Evolutionary conservation across 2,888 invertebrate species (phyloP).

Genomic region (Tipula helvola): DNA sequence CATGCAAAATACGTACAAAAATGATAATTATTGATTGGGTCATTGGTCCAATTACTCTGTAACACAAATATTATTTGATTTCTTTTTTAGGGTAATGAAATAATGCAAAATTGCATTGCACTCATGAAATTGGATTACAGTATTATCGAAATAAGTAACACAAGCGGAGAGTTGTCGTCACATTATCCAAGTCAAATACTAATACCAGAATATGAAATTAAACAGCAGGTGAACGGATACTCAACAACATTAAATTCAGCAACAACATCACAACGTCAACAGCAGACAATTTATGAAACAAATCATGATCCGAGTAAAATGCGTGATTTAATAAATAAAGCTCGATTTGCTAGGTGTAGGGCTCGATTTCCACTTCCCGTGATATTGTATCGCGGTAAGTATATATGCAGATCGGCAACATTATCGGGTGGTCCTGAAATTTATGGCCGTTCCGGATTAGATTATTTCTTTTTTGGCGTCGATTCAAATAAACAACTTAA

Average conservation of each 20-base stretch:
- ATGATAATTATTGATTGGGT: not conserved
- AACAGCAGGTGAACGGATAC: slow-evolving; percentile 18
- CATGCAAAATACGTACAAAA: not conserved
- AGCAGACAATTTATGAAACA: slow-evolving; percentile 44
- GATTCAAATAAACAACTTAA: slow-evolving; percentile 7
- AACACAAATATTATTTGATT: slow-evolving; percentile 12
- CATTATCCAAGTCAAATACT: slow-evolving; percentile 60
- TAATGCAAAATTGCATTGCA: slow-evolving; percentile 48
- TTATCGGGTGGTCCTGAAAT: slow-evolving; percentile 61
- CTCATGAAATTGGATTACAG: slow-evolving; percentile 57
- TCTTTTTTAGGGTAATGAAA: slow-evolving; percentile 41
- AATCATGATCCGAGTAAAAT: slow-evolving; percentile 44
- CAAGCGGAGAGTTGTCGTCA: slow-evolving; percentile 50
- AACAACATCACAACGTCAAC: slow-evolving; percentile 25
- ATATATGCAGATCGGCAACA: slow-evolving; percentile 62
- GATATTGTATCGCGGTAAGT: slow-evolving; percentile 60
- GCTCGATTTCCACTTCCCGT: slow-evolving; percentile 66
- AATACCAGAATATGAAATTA: slow-evolving; percentile 44
- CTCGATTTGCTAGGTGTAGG: slow-evolving; percentile 59
- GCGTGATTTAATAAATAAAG: slow-evolving; percentile 49
- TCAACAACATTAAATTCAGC: slow-evolving; percentile 19
- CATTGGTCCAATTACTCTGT: slow-evolving; percentile 12
- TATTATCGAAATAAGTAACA: slow-evolving; percentile 49
- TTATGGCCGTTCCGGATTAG: slow-evolving; percentile 51
- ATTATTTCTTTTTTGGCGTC: slow-evolving; percentile 21